These are phyloP conservation scores for Drosophila multiciliata DNA, from an alignment of 2,888 invertebrate genomes.

Conservation along the genomic window DNA sequence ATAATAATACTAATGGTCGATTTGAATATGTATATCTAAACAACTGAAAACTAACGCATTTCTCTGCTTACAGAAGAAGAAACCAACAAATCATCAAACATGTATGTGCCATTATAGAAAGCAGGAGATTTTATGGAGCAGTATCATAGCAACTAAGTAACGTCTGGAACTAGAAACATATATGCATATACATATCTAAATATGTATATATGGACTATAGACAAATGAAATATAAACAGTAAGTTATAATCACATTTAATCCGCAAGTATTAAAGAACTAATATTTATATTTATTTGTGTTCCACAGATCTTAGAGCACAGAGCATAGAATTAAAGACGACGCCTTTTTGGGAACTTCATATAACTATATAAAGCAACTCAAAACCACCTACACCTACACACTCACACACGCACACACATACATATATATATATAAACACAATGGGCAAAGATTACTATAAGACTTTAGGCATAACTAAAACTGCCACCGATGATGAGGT, in stretches of 20 bases:
- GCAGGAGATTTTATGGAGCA: slow-evolving; percentile 57
- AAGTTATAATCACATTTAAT: slow-evolving; percentile 10
- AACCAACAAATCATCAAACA: slow-evolving; percentile 55
- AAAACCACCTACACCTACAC: slow-evolving; percentile 17
- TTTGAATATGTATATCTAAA: slow-evolving; percentile 17
- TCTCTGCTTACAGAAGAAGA: slow-evolving; percentile 31
- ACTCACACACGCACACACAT: slow-evolving; percentile 20
- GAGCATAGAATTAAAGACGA: slow-evolving; percentile 38
- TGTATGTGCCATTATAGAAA: slow-evolving; percentile 72
- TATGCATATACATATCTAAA: neutral
- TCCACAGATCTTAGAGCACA: slow-evolving; percentile 47
- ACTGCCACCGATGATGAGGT: slow-evolving; percentile 98
- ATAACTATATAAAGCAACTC: slow-evolving; percentile 28
- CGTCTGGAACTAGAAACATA: slow-evolving; percentile 31
- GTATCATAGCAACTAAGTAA: slow-evolving; percentile 73
- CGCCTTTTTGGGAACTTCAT: slow-evolving; percentile 25
- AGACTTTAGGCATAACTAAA: slow-evolving; percentile 94
- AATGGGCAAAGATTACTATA: slow-evolving; percentile 99
- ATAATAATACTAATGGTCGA: slow-evolving; percentile 50
- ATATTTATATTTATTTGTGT: neutral
- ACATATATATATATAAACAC: slow-evolving; percentile 31
- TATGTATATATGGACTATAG: slow-evolving; percentile 50
- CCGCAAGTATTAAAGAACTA: neutral
- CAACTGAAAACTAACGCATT: slow-evolving; percentile 18
- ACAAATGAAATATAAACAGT: slow-evolving; percentile 46